Evolutionary conservation across 2,888 invertebrate species (phyloP).

Genomic region (Argyra leucocephala): DNA sequence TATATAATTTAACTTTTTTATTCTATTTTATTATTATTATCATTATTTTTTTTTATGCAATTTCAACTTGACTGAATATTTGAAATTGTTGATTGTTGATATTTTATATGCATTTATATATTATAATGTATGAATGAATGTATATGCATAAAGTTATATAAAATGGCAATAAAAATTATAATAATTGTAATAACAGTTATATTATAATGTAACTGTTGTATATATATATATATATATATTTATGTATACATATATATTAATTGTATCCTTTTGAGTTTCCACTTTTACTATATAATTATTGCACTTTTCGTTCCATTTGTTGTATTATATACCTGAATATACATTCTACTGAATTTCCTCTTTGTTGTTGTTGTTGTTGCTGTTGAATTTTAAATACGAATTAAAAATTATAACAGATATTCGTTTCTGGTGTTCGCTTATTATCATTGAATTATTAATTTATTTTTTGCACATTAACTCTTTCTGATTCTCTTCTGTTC

Average conservation of each 20-base stretch:
- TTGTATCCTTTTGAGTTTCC: too few species aligned
- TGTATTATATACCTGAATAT: too few species aligned
- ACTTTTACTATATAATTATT: too few species aligned
- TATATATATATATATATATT: too few species aligned
- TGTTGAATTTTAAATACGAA: neutral
- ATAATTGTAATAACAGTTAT: too few species aligned
- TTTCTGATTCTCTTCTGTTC: neutral
- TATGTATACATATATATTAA: too few species aligned
- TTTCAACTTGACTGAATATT: neutral
- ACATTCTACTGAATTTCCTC: too few species aligned
- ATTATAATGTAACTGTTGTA: too few species aligned
- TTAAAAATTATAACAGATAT: neutral
- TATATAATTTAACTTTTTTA: neutral
- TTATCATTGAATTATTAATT: constrained; percentile 6
- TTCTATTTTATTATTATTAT: neutral
- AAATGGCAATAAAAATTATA: too few species aligned
- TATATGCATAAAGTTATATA: neutral
- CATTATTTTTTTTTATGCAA: neutral
- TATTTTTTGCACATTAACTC: neutral
- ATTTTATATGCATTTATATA: neutral
- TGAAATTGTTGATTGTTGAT: constrained; percentile 2
- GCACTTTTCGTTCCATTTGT: too few species aligned
- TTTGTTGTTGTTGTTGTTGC: neutral
- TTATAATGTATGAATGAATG: too few species aligned
- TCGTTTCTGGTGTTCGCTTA: neutral